These are phyloP conservation scores for Falco novaeseelandiae DNA, from an alignment of 2,797 vertebrate genomes.

Conservation along the genomic window DNA sequence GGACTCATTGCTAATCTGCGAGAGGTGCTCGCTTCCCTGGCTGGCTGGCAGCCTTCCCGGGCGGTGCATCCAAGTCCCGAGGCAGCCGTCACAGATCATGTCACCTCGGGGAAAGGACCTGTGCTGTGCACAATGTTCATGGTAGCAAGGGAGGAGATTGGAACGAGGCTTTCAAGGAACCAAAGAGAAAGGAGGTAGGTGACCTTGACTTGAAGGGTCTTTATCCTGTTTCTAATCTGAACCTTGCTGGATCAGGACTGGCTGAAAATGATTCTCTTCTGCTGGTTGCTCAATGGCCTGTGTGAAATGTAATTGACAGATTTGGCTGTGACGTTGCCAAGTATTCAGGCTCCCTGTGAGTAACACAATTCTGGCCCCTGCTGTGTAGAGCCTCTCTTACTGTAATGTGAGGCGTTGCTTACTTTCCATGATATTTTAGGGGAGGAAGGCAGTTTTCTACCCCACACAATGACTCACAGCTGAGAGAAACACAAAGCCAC, in stretches of 20 bases:
- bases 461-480: conserved; percentile 36
- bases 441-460: background rate
- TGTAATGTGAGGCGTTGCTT: background rate
- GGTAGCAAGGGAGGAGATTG: background rate
- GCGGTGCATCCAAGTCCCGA: rapidly evolving
- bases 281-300: background rate
- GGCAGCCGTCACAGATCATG: background rate
- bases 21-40: background rate
- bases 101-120: background rate
- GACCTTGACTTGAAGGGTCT: background rate
- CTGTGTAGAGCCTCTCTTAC: background rate
- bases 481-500: background rate
- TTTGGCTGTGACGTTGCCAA: background rate
- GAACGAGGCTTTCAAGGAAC: background rate
- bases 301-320: background rate
- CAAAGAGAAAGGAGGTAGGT: background rate
- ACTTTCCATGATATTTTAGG: background rate
- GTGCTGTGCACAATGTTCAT: rapidly evolving
- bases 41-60: background rate
- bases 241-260: background rate
- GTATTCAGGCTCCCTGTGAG: background rate
- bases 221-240: background rate
- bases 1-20: background rate
- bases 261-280: background rate
- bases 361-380: background rate